Base-by-base conservation (phyloP, 53 echinoderm and acorn worm genomes). In the Actinopyga echinites region DNA sequence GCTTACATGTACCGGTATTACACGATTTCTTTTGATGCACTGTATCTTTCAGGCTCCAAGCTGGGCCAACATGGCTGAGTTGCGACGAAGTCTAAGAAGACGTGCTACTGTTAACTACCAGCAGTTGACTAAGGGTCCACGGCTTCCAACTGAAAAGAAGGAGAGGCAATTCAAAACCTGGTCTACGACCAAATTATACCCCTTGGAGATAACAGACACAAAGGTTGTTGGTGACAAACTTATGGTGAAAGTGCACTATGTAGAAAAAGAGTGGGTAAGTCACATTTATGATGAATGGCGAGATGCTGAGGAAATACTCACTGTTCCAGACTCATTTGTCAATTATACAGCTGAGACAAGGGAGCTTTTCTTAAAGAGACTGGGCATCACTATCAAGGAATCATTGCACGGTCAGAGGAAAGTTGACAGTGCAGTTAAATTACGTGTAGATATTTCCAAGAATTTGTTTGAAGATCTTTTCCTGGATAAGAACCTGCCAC, bases 361-460 rank as follows among this genome's bases (percentile, higher is more conserved):
- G 22, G 5, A 32, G 43, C 65, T 36, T 15, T 82, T 82, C 49
- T 3, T 65, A 64, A 49, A 4, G 13, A 38, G 52, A 44, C 30
- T 82, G 19, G 24, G 65, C 44, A 82, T 35, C 20, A 4, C 28
- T 33, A 30, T 83, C 4, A 69, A 69, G 37, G 83, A 83, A 57
- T 33, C 36, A 2, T 57, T 83, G 17, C 83, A 83, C 23, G 83
- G 83, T 10, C 83, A 83, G 69, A 55, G 56, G 13, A 83, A 69
- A 69, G 66, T 69, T 22, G 87, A 87, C 62, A 71, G 81, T 19
- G 34, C 60, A 36, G 71, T 81, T 0, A 74, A 87, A 34, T 29
- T 87, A 26, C 68, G 69, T 21, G 17, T 81, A 23, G 69, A 67
- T 43, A 71, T 87, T 21, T 45, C 69, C 5, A 66, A 69, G 36